Conservation (phyloP, 1,140 invertebrate species). For the Centruroides sculpturatus region DNA sequence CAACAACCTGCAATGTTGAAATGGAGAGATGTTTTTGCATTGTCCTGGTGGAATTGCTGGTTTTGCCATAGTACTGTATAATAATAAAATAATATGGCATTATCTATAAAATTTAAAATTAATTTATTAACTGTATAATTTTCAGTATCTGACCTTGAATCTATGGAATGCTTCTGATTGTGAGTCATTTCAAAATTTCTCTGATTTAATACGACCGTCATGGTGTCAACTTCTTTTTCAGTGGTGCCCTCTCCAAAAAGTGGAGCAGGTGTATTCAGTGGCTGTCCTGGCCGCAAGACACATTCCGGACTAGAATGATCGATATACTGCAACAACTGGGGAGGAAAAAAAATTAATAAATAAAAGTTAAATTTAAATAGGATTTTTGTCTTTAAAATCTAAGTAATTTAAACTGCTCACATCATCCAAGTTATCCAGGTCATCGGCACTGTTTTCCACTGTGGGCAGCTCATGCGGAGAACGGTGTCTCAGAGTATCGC, state of each 20-base stretch:
- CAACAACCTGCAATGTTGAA: slow-evolving; percentile 70
- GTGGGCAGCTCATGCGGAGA: slow-evolving; percentile 59
- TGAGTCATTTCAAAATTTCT: slow-evolving; percentile 17
- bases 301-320: slow-evolving; percentile 86
- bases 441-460: slow-evolving; percentile 63
- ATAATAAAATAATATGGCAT: too few relatives aligned
- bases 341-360: too few relatives aligned
- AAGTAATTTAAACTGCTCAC: slow-evolving; percentile 35
- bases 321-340: slow-evolving; percentile 60
- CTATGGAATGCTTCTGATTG: slow-evolving; percentile 5
- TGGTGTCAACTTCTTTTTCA: slow-evolving; percentile 24
- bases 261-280: slow-evolving; percentile 27
- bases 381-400: too few relatives aligned
- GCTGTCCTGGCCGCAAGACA: slow-evolving; percentile 30
- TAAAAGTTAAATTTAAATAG: too few relatives aligned
- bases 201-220: slow-evolving; percentile 24
- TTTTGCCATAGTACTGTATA: slow-evolving; percentile 12
- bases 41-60: slow-evolving; percentile 27
- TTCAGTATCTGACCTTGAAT: background rate
- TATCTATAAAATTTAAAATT: too few relatives aligned
- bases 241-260: slow-evolving; percentile 26
- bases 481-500: slow-evolving; percentile 51
- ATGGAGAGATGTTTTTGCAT: slow-evolving; percentile 40
- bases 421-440: slow-evolving; percentile 85
- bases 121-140: too few relatives aligned